Conservation (phyloP, 2,888 invertebrate species). For the Nomada fabriciana region DNA sequence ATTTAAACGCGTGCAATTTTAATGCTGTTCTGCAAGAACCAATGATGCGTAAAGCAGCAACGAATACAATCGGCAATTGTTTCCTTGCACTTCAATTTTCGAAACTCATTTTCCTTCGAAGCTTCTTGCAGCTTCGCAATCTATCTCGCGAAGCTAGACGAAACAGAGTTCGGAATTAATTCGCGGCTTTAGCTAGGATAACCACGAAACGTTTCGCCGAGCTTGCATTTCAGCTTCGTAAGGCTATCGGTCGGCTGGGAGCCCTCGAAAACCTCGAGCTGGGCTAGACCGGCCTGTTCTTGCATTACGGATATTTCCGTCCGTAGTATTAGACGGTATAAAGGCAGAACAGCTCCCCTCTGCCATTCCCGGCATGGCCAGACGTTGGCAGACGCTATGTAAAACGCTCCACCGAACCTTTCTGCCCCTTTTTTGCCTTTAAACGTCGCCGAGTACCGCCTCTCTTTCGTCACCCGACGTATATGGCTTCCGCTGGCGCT, state of each 20-base stretch:
- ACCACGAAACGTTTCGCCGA: neutral
- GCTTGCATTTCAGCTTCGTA: neutral
- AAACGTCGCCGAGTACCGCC: constrained; percentile 60
- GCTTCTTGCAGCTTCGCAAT: no score
- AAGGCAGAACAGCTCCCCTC: constrained; percentile 75
- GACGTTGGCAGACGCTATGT: constrained; percentile 80
- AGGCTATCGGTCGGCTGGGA: constrained; percentile 35
- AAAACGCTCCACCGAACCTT: constrained; percentile 69
- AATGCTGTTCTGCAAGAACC: no score
- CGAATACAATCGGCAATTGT: no score
- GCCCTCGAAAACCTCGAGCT: constrained; percentile 57
- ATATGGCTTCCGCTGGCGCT: neutral
- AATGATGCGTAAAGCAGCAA: no score
- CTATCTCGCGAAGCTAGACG: neutral
- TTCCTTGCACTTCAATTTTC: no score
- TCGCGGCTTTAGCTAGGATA: neutral
- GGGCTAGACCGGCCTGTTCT: constrained; percentile 75
- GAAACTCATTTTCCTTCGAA: no score
- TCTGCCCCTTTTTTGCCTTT: constrained; percentile 71
- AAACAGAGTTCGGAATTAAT: neutral
- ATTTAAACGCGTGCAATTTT: neutral
- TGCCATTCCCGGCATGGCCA: constrained; percentile 81
- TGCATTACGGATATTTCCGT: constrained; percentile 83
- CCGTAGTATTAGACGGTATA: constrained; percentile 82
- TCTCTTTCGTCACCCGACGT: constrained; percentile 52